phyloP scores from a whole-genome alignment of 2,888 invertebrate species.

The Drosophila trichaetosa region DNA sequence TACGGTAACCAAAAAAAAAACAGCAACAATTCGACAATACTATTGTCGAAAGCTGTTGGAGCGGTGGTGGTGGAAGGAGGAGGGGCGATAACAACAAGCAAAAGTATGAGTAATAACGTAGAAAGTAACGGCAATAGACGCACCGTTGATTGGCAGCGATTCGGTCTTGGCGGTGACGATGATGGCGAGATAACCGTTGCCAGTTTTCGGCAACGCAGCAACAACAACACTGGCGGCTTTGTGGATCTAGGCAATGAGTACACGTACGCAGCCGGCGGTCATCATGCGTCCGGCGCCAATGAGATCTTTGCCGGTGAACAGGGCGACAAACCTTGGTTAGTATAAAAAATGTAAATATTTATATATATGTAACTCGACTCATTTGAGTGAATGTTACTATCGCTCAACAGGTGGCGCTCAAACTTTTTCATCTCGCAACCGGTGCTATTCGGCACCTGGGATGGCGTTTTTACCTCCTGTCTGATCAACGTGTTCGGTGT shows the following conservation, averaged over 20 bases:
- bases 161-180: slow-evolving; percentile 82
- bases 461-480: slow-evolving; percentile 98
- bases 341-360: neutral
- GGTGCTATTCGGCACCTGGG: slow-evolving; percentile 97
- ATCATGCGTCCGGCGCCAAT: slow-evolving; percentile 94
- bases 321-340: slow-evolving; percentile 87
- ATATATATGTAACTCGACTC: neutral
- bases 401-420: slow-evolving; percentile 94
- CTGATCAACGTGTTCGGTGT: slow-evolving; percentile 99
- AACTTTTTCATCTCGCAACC: slow-evolving; percentile 98
- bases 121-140: slow-evolving; percentile 72
- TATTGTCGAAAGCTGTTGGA: slow-evolving; percentile 17
- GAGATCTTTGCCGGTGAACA: slow-evolving; percentile 96
- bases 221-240: slow-evolving; percentile 90
- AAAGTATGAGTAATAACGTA: slow-evolving; percentile 68
- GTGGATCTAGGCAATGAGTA: slow-evolving; percentile 91
- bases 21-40: slow-evolving; percentile 18
- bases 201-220: slow-evolving; percentile 84
- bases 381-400: neutral
- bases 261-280: slow-evolving; percentile 92
- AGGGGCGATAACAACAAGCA: slow-evolving; percentile 14
- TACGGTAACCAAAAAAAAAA: slow-evolving; percentile 8
- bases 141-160: slow-evolving; percentile 83
- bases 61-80: slow-evolving; percentile 31
- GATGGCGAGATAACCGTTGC: slow-evolving; percentile 84